Evolutionary conservation across 1,140 invertebrate genomes (phyloP).

Genomic region (Lerema accius): DNA sequence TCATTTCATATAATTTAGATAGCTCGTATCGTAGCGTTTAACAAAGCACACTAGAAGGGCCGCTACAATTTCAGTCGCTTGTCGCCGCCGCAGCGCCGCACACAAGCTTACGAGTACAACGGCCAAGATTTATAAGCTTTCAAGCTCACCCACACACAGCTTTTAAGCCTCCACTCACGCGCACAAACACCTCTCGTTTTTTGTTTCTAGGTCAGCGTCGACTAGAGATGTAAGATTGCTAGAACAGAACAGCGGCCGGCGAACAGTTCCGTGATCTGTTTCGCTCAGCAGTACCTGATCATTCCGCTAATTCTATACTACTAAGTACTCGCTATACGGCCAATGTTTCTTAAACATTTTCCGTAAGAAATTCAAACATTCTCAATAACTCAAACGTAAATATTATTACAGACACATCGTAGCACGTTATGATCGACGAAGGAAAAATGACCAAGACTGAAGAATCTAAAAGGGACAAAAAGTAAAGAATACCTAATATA

Average conservation of each 20-base stretch:
- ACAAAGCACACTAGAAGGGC: constrained; percentile 18
- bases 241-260: too few species aligned
- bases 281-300: constrained; percentile 19
- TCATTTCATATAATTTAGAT: constrained; percentile 35
- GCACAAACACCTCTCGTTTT: constrained; percentile 55
- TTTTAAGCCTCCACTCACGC: constrained; percentile 37
- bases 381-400: neutral
- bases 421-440: neutral
- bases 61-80: constrained; percentile 51
- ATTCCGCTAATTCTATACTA: constrained; percentile 6
- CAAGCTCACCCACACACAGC: constrained; percentile 65
- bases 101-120: constrained; percentile 41
- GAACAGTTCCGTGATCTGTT: constrained; percentile 59
- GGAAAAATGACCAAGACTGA: neutral
- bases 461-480: constrained; percentile 9
- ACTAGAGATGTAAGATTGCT: constrained; percentile 44
- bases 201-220: constrained; percentile 67
- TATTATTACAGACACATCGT: neutral
- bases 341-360: constrained; percentile 12
- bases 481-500: constrained; percentile 14
- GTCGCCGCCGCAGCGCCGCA: constrained; percentile 49
- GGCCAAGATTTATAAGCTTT: constrained; percentile 69
- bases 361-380: constrained; percentile 3
- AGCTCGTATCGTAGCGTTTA: constrained; percentile 26
- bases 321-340: neutral